Evolutionary conservation across 2,797 vertebrate genomes (phyloP).

Genomic region (Etheostoma nigrum): DNA sequence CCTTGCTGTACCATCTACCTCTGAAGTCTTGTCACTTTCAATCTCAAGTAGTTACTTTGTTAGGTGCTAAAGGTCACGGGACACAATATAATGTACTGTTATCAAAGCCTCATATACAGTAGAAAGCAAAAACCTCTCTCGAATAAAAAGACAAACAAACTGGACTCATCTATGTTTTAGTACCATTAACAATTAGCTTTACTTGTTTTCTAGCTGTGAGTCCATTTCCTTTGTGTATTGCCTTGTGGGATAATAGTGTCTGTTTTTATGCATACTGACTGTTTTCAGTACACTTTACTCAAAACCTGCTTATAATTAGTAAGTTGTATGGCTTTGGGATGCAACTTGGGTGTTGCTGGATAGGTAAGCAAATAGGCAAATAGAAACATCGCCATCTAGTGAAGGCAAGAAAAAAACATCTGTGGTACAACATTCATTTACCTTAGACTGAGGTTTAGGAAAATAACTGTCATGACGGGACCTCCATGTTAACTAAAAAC

Average conservation of each 20-base stretch:
- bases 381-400: constrained; percentile 67
- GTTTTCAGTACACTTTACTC: not conserved
- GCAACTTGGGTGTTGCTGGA: not conserved
- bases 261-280: not conserved
- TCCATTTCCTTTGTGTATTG: not conserved
- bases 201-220: not conserved
- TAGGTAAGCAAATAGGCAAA: not conserved
- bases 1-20: not conserved
- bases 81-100: not conserved
- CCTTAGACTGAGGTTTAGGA: not conserved
- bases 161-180: not conserved
- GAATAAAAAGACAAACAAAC: not conserved
- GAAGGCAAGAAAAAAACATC: constrained; percentile 28
- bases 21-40: not conserved
- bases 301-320: not conserved
- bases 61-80: not conserved
- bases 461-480: not conserved
- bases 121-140: not conserved
- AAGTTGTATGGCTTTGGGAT: not conserved
- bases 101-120: not conserved
- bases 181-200: not conserved
- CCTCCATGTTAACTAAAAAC: not conserved
- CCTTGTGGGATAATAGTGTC: not conserved
- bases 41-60: not conserved
- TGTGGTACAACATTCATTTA: not conserved